Base-by-base conservation (phyloP, 2,888 invertebrate species). In the Dicranocentrus wangi region DNA sequence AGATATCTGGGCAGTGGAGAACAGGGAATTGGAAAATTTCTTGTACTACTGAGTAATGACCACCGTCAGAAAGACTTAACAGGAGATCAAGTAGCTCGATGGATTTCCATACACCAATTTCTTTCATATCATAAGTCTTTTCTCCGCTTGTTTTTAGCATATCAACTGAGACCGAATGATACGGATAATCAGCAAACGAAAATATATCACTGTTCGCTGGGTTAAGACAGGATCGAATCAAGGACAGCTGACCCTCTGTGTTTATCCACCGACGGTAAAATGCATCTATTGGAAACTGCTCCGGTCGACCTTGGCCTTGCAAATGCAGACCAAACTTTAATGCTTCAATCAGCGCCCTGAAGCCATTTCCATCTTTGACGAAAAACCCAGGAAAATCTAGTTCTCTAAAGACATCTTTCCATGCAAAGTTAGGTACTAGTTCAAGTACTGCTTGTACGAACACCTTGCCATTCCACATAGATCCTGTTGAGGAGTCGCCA, bases 141-240 rank as follows among this genome's bases (percentile, higher is more conserved):
- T 99, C 99, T 0, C 98, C 98, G 5, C 95, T 94, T 13, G 96
- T 94, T 90, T 99, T 99, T 47, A 99, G 89, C 84, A 95, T 92
- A 87, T 98, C 97, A 58, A 95, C 93, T 1, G 94, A 92, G 1
- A 98, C 95, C 1, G 94, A 92, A 87, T 94, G 94, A 88, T 94
- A 96, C 0, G 95, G 94, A 89, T 95, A 94, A 88, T 98, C 98
- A 32, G 95, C 94, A 88, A 99, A 95, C 88, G 95, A 95, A 89
- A 99, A 97, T 85, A 99, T 92, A 88, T 99, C 99, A 0, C 96
- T 93, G 89, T 95, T 93, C 17, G 63, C 68, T 32, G 82, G 84
- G 88, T 96, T 96, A 27, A 99, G 89, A 85, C 97, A 94, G 86
- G 94, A 93, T 82, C 94, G 92, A 51, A 98, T 91, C 85, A 98